A percentile compares a stretch with the other conserved stretches of the same genome.
Conservation (phyloP, 2,888 invertebrate genomes). For the Aleiodes leptofemur region DNA sequence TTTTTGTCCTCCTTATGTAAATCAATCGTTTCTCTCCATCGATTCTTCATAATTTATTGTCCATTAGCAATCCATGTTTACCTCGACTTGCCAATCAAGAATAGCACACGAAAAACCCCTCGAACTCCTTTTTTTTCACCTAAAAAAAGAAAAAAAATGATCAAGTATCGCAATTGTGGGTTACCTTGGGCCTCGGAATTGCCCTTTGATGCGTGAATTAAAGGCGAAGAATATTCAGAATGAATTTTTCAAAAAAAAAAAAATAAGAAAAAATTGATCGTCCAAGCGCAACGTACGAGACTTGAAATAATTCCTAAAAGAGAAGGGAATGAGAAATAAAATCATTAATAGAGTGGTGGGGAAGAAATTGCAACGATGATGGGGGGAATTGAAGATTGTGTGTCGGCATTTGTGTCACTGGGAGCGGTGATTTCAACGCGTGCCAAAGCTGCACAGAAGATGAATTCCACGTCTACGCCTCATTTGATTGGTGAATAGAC, state of each 20-base stretch:
- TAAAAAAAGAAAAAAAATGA: neutral
- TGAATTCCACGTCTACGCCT: conserved; percentile 22
- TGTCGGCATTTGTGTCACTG: conserved; percentile 63
- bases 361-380: neutral
- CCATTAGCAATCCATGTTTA: too few relatives aligned
- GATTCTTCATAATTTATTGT: too few relatives aligned
- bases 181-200: conserved; percentile 14
- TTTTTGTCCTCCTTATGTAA: too few relatives aligned
- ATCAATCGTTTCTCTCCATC: too few relatives aligned
- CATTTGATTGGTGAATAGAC: conserved; percentile 17
- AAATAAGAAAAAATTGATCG: conserved; percentile 8
- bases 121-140: neutral
- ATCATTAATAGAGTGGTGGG: neutral
- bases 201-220: conserved; percentile 22
- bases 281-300: conserved; percentile 24
- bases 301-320: conserved; percentile 19
- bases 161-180: neutral
- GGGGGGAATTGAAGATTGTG: conserved; percentile 27
- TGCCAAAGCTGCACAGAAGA: conserved; percentile 48
- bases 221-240: conserved; percentile 20
- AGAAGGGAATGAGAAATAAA: neutral
- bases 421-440: conserved; percentile 63
- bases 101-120: neutral
- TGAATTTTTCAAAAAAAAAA: neutral
- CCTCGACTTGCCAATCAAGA: too few relatives aligned